Evolutionary conservation across 2,797 vertebrate species (phyloP).

Genomic region (Bradypus variegatus): DNA sequence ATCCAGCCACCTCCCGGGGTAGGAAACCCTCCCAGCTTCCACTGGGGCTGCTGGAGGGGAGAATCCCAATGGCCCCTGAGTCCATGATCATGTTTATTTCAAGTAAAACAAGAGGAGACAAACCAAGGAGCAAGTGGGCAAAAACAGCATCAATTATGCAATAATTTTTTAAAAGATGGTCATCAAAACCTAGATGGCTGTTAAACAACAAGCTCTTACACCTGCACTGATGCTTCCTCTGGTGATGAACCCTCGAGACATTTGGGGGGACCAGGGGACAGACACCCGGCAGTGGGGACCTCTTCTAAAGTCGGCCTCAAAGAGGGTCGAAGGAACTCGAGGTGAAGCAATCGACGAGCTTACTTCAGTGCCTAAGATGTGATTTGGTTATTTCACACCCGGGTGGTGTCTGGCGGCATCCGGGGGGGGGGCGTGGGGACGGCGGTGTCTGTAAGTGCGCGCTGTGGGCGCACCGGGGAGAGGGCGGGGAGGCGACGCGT

Average conservation of each 20-base stretch:
- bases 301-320: neutral
- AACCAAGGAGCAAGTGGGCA: slow-evolving; percentile 7
- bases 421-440: neutral
- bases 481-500: slow-evolving; percentile 38
- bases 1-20: neutral
- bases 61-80: slow-evolving; percentile 36
- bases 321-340: neutral
- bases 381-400: slow-evolving; percentile 36
- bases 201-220: neutral
- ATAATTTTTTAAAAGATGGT: neutral
- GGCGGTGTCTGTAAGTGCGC: neutral
- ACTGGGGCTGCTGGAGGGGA: slow-evolving; percentile 19
- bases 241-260: neutral
- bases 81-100: slow-evolving; percentile 45
- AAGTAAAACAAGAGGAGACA: slow-evolving; percentile 23
- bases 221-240: neutral
- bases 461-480: slow-evolving; percentile 35
- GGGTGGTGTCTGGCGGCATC: slow-evolving; percentile 56
- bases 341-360: slow-evolving; percentile 23
- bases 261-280: neutral
- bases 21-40: neutral
- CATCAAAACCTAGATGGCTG: neutral
- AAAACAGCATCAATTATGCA: neutral
- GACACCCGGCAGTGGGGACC: neutral
- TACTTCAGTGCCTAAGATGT: slow-evolving; percentile 39